Percentiles rank a stretch among this genome's conserved stretches.
Evolutionary conservation across 2,888 invertebrate species (phyloP).

Genomic region (Dryococelus australis): DNA sequence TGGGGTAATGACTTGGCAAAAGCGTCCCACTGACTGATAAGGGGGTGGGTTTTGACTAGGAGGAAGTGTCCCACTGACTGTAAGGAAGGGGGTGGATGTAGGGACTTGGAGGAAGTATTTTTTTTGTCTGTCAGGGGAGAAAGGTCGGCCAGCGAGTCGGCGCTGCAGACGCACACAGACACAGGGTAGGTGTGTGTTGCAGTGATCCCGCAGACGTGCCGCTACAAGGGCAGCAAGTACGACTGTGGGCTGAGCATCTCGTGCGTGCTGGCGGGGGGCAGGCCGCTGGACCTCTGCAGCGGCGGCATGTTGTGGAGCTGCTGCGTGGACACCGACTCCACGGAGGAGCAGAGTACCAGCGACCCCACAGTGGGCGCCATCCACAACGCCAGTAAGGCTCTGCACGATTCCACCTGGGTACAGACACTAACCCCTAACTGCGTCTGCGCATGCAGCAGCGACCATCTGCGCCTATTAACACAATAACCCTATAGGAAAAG

Average conservation of each 20-base stretch:
- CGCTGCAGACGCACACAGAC: not conserved
- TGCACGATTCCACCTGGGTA: not conserved
- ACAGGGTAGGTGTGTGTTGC: constrained; percentile 38
- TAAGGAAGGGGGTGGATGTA: no score
- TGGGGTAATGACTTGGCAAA: no score
- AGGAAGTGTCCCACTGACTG: no score
- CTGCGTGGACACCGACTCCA: constrained; percentile 80
- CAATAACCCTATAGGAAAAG: no score
- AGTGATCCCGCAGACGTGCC: constrained; percentile 61
- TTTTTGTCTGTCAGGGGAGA: no score
- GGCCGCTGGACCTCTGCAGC: constrained; percentile 88
- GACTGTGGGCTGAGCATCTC: constrained; percentile 91
- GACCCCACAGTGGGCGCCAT: constrained; percentile 63
- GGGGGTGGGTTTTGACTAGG: no score
- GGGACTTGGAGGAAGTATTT: no score
- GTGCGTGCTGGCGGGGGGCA: constrained; percentile 87
- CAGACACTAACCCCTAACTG: not conserved
- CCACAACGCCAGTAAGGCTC: constrained; percentile 87
- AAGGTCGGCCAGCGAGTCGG: no score
- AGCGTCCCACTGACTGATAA: no score
- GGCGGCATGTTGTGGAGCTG: constrained; percentile 96
- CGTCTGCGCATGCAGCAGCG: not conserved
- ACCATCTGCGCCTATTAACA: no score
- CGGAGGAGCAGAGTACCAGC: constrained; percentile 45
- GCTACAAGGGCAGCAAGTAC: constrained; percentile 85